phyloP scores from a whole-genome alignment of 2,888 invertebrate genomes.

The Bhutanitis thaidina region DNA sequence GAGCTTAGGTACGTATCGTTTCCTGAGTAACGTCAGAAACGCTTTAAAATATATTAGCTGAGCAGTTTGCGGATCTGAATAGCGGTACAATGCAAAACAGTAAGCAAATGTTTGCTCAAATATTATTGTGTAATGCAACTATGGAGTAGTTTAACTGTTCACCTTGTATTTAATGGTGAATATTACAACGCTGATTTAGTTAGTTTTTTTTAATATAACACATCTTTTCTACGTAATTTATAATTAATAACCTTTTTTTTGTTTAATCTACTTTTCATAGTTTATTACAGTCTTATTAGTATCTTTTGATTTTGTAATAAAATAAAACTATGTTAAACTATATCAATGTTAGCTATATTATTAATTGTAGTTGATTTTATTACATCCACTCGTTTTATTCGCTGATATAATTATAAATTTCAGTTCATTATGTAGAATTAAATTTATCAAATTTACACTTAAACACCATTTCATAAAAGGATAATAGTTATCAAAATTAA shows the following conservation, averaged over 20 bases:
- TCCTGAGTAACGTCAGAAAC: conserved; percentile 32
- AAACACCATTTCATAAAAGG: neutral
- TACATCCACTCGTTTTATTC: too few relatives aligned
- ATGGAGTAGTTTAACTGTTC: conserved; percentile 9
- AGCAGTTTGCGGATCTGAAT: conserved; percentile 52
- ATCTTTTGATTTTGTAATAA: too few relatives aligned
- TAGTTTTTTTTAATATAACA: too few relatives aligned
- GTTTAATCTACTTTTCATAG: too few relatives aligned
- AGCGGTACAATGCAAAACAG: conserved; percentile 34
- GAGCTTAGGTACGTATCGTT: conserved; percentile 47
- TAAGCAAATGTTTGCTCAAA: conserved; percentile 35
- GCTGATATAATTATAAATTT: neutral
- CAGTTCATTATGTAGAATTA: too few relatives aligned
- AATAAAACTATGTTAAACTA: too few relatives aligned
- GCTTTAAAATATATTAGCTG: conserved; percentile 54
- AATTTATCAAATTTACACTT: neutral
- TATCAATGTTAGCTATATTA: too few relatives aligned
- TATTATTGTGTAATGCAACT: conserved; percentile 29
- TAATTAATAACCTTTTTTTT: too few relatives aligned
- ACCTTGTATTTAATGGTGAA: conserved; percentile 14
- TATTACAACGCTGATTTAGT: neutral
- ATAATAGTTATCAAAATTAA: neutral
- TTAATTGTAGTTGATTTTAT: too few relatives aligned
- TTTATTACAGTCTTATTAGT: too few relatives aligned
- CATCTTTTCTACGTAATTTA: too few relatives aligned